Conservation (phyloP, 2,888 invertebrate species). For the Zootermopsis nevadensis region DNA sequence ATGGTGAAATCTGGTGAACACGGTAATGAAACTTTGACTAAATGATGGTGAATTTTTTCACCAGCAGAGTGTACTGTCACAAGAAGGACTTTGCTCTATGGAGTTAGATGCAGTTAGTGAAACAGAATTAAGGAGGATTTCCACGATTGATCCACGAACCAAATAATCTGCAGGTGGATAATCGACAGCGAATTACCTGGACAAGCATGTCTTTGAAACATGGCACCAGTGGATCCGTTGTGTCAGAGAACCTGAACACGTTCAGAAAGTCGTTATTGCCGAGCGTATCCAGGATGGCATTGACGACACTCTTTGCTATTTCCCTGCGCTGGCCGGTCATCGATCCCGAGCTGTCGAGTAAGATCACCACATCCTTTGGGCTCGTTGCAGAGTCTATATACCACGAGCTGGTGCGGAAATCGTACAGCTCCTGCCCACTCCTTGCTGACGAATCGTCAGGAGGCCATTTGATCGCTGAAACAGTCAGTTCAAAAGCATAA, state of each 20-base stretch:
- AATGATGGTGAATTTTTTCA: no score
- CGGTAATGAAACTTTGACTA: no score
- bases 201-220: slow-evolving; percentile 93
- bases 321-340: slow-evolving; percentile 84
- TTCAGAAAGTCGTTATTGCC: slow-evolving; percentile 98
- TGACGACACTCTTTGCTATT: slow-evolving; percentile 88
- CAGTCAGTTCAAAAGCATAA: not conserved
- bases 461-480: slow-evolving; percentile 62
- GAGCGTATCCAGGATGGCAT: slow-evolving; percentile 91
- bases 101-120: no score
- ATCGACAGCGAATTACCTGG: slow-evolving; percentile 68
- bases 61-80: no score
- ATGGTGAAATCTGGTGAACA: no score
- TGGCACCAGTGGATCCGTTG: slow-evolving; percentile 83
- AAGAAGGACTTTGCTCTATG: no score
- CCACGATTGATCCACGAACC: no score
- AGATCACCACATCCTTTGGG: slow-evolving; percentile 82
- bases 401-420: slow-evolving; percentile 68
- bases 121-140: no score
- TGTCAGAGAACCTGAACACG: slow-evolving; percentile 89
- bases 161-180: no score
- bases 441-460: slow-evolving; percentile 76
- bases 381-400: slow-evolving; percentile 72
- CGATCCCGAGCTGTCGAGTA: slow-evolving; percentile 91
- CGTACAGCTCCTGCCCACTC: slow-evolving; percentile 73